Percentiles rank a stretch among this genome's conserved stretches.
Conservation (phyloP, 2,113 vertebrate species). For the Mixornis gularis region DNA sequence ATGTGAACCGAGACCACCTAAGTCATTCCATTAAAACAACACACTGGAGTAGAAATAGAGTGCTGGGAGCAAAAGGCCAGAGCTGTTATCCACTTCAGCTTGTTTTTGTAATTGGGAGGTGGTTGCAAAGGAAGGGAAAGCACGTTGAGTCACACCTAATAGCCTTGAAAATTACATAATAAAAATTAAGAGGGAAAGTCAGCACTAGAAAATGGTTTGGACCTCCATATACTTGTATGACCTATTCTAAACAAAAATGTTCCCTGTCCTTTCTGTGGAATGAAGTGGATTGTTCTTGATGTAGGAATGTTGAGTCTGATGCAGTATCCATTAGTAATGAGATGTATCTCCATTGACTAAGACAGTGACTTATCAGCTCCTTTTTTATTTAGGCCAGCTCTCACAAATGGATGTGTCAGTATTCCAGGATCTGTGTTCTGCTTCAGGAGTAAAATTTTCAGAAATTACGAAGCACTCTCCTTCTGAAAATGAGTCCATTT, state of each 20-base stretch:
- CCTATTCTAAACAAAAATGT: neutral
- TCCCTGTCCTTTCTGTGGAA: neutral
- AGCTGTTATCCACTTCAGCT: slow-evolving; percentile 25
- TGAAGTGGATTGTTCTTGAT: neutral
- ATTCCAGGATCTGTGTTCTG: neutral
- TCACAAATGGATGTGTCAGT: neutral
- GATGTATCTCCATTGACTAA: neutral
- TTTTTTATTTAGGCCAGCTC: neutral
- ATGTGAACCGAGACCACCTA: slow-evolving; percentile 49
- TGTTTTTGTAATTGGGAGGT: slow-evolving; percentile 1
- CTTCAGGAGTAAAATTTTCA: neutral
- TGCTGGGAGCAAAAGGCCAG: slow-evolving; percentile 43
- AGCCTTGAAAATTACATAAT: neutral
- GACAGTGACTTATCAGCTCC: neutral
- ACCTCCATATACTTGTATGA: neutral
- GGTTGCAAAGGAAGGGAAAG: neutral
- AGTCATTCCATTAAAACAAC: slow-evolving; percentile 46
- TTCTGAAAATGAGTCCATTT: neutral
- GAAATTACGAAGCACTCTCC: neutral
- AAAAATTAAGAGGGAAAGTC: neutral
- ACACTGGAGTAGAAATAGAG: neutral
- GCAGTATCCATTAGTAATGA: neutral
- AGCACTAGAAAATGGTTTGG: neutral
- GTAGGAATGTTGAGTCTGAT: neutral
- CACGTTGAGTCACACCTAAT: neutral